Base-by-base conservation (phyloP, 53 echinoderm and acorn worm species). In the Zoroaster sp. region DNA sequence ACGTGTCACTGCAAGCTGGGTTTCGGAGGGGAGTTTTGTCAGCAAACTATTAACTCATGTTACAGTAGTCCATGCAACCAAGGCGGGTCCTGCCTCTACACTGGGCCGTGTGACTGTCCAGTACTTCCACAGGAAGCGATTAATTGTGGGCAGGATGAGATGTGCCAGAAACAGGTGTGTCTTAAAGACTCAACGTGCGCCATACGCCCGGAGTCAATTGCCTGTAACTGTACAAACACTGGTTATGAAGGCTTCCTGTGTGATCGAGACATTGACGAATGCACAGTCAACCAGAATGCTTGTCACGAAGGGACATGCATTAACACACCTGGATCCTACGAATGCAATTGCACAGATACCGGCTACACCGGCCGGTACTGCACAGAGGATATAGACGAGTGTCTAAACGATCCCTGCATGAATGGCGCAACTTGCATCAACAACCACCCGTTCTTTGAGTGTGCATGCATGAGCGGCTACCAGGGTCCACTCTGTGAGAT, bases 331-430 rank as follows among this genome's bases (percentile, higher is more conserved):
- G 93, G 93, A 23, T 21, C 79, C 7, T 94, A 89, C 73, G 59
- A 81, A 39, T 94, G 98, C 74, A 77, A 93, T 69, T 95, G 98
- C 74, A 75, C 83, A 1, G 87, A 82, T 40, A 95, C 92, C 13
- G 98, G 98, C 14, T 95, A 75, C 75, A 91, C 66, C 1, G 98
- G 95, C 13, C 13, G 15, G 2, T 87, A 66, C 78, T 98, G 98
- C 49, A 91, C 89, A 0, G 69, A 86, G 66, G 94, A 95, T 63
- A 94, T 95, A 34, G 63, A 98, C 36, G 95, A 98, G 47, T 98
- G 98, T 35, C 31, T 33, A 17, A 73, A 79, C 45, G 63, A 83
- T 25, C 93, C 94, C 0, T 99, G 99, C 49, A 74, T 88, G 75
- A 91, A 94, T 44, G 93, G 94, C 20, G 94, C 91, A 0, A 73